Percentiles rank a stretch among this genome's conserved stretches.
These are phyloP conservation scores for Sebastes hubbsi DNA, from an alignment of 2,797 vertebrate species.

Conservation along the genomic window DNA sequence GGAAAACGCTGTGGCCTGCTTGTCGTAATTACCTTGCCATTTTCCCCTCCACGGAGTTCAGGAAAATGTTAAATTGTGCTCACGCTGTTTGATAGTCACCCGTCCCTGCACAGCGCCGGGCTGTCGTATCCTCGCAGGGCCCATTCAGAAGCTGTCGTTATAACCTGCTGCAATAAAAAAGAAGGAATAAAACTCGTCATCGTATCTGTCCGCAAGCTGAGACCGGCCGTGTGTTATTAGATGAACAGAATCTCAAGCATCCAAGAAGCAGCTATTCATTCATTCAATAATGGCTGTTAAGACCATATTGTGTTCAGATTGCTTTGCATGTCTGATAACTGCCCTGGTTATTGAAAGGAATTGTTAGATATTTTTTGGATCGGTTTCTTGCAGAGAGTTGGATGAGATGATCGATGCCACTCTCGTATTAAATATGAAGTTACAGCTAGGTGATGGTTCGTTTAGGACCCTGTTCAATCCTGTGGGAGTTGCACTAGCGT, in stretches of 20 bases:
- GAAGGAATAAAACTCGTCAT: constrained; percentile 18
- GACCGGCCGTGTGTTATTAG: neutral
- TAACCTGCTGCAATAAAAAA: constrained; percentile 36
- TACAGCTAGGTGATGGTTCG: neutral
- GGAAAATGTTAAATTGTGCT: constrained; percentile 56
- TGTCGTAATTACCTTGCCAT: constrained; percentile 52
- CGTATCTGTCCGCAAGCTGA: neutral
- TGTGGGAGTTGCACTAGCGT: too few species aligned
- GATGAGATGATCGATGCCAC: neutral
- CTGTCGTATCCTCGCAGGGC: constrained; percentile 14
- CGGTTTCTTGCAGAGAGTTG: neutral
- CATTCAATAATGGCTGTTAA: neutral
- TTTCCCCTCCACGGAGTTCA: constrained; percentile 44
- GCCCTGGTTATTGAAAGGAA: neutral
- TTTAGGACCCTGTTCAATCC: too few species aligned
- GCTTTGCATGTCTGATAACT: neutral
- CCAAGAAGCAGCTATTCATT: neutral
- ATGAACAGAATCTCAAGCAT: neutral
- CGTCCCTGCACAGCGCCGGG: constrained; percentile 3
- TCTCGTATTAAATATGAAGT: neutral
- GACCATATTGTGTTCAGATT: neutral
- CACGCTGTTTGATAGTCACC: constrained; percentile 39
- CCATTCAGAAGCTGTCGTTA: constrained; percentile 22
- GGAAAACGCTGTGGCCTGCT: constrained; percentile 29
- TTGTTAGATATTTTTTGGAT: neutral